Conservation (phyloP, 2,888 invertebrate genomes). For the Apotomis turbidana region DNA sequence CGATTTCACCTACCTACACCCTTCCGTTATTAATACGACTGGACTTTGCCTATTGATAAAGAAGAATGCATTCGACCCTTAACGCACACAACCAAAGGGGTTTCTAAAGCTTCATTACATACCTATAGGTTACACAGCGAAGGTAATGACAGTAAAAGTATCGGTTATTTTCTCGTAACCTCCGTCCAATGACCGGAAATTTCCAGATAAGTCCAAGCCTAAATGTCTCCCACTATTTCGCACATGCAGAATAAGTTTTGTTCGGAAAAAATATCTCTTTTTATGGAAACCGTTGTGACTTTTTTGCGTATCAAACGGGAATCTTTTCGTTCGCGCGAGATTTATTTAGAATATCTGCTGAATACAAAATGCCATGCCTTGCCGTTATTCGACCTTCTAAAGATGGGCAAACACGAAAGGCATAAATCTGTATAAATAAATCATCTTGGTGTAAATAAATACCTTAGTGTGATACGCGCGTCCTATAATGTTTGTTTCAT, state of each 20-base stretch:
- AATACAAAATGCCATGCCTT: constrained; percentile 40
- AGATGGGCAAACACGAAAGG: constrained; percentile 30
- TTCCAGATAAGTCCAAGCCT: constrained; percentile 67
- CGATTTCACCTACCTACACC: constrained; percentile 37
- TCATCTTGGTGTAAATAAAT: constrained; percentile 4
- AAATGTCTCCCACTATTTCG: constrained; percentile 59
- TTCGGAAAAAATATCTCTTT: constrained; percentile 57
- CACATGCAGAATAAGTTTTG: constrained; percentile 51
- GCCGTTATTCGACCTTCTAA: constrained; percentile 35
- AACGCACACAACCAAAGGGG: constrained; percentile 15
- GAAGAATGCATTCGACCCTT: constrained; percentile 40
- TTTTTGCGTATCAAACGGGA: constrained; percentile 52
- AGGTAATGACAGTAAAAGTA: constrained; percentile 59
- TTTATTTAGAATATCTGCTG: constrained; percentile 43
- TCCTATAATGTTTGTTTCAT: neutral
- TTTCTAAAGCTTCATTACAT: constrained; percentile 32
- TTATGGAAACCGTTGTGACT: constrained; percentile 51
- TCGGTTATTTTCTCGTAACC: constrained; percentile 58
- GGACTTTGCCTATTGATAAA: constrained; percentile 40
- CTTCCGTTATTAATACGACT: constrained; percentile 38
- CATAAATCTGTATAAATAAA: constrained; percentile 24
- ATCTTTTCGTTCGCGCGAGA: constrained; percentile 47
- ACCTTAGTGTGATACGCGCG: neutral
- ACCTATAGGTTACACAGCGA: constrained; percentile 11
- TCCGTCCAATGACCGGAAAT: constrained; percentile 71